Percentiles rank a stretch among this genome's conserved stretches.
These are phyloP conservation scores for Monomorium pharaonis DNA, from an alignment of 1,140 invertebrate species.

Conservation along the genomic window DNA sequence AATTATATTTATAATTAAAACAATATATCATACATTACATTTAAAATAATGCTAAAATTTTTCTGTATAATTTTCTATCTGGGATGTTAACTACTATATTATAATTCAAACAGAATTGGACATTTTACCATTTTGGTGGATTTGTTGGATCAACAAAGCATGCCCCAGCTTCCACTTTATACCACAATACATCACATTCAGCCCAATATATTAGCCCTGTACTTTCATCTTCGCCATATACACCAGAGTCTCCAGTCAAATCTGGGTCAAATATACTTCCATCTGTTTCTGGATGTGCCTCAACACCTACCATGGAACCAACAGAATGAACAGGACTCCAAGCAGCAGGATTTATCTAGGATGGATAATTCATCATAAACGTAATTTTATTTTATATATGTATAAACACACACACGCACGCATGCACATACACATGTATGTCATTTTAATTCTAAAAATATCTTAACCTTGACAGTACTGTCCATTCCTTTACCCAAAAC, in stretches of 20 bases:
- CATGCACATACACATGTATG: too few species aligned
- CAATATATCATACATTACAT: not conserved
- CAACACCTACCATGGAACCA: constrained; percentile 91
- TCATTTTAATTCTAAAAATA: not conserved
- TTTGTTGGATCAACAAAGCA: constrained; percentile 89
- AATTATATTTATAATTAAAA: too few species aligned
- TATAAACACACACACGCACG: too few species aligned
- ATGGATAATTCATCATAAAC: not conserved
- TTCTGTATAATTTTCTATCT: too few species aligned
- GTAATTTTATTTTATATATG: too few species aligned
- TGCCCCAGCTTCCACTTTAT: constrained; percentile 92
- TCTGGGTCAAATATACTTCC: constrained; percentile 91
- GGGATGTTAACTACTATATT: not conserved
- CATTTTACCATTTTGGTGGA: constrained; percentile 90
- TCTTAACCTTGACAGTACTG: constrained; percentile 80
- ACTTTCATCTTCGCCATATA: constrained; percentile 91
- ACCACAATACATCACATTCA: constrained; percentile 91
- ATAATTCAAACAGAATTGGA: not conserved
- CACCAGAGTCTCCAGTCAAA: constrained; percentile 88
- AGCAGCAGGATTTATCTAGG: constrained; percentile 89
- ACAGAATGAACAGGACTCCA: constrained; percentile 94
- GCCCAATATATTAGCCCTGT: constrained; percentile 89
- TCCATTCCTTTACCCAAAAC: constrained; percentile 83
- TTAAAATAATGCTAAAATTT: not conserved
- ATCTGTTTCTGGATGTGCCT: constrained; percentile 92